Base-by-base conservation (phyloP, 2,113 vertebrate genomes). In the Corythaixoides concolor region DNA sequence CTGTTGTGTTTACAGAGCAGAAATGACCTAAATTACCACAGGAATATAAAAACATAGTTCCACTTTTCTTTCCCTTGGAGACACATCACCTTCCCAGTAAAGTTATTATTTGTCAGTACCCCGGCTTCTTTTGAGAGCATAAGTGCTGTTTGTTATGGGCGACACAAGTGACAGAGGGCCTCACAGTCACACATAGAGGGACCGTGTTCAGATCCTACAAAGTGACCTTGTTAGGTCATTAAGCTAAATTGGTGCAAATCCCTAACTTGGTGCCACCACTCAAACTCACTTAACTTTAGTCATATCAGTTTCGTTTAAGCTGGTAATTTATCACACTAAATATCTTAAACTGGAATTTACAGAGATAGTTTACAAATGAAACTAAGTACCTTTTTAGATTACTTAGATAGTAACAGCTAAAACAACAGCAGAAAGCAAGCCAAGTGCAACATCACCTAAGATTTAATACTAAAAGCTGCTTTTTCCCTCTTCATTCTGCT, bases 401-500 rank as follows among this genome's bases (percentile, higher is more conserved):
- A 64, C 26, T 93, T 92, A 43, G 45, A 89, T 95, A 92, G 30
- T 55, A 89, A 70, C 76, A 86, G 80, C 73, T 82, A 56, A 93
- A 90, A 93, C 95, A 80, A 67, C 9, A 75, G 52, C 2, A 85
- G 60, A 79, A 76, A 88, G 73, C 4, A 85, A 78, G 73, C 89
- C 90, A 97, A 96, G 62, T 33, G 62, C 73, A 93, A 93, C 66
- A 87, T 41, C 14, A 5, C n/a, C 22, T 58, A 80, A 85, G 74
- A 79, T 66, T 89, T 90, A 85, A 82, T 63, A 88, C 17, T 75
- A 83, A 85, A 90, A 96, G 66, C 92, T 95, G 67, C 41, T 35
- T 92, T 97, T 94, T 95, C 95, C 45, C 73, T 95, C 97, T 90
- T 90, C 43, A 62, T 83, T 63, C 74, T 89, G 73, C 95, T 91